Evolutionary conservation across 2,113 vertebrate genomes (phyloP), one percentile per base, ranked within the genome.

Genomic region (Mesitornis unicolor): DNA sequence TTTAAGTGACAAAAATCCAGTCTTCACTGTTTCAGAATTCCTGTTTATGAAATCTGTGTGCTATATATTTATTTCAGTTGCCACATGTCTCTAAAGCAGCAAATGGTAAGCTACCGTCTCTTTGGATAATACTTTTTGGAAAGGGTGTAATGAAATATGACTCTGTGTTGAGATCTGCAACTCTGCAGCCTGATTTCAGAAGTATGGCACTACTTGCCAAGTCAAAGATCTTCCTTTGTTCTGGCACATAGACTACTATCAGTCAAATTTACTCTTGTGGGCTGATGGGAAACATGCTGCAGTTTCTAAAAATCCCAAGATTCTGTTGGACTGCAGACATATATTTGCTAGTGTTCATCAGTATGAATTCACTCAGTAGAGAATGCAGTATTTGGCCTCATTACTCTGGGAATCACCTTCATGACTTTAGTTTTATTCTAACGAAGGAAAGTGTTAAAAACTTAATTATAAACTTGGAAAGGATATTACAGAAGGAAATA

Each of bases 141-240:
- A 82, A 69, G 8, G 2, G 9, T 28, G 1, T 25, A 22, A 35
- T 47, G 15, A 64, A 70, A 22, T 33, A 65, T 0, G 1, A 35
- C 20, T 64, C 9, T 25, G 4, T 65, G 8, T 29, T 71, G 35
- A 73, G 19, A 33, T 35, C 26, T 69, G 8, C 19, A 33, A 45
- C 14, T 75, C 68, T 63, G 8, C 21, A 59, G 33, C 13, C 12
- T 64, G 6, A 0, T 20, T 65, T 69, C 17, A 11, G 12, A 47
- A 38, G 25, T 47, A 18, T 6, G 20, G 7, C 14, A 28, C 4
- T 33, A 9, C 4, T 16, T 42, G 29, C 17, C 16, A 29, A 36
- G 13, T 48, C 11, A 2, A 7, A 90, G 36, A 53, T 51, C 13
- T 71, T 25, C 25, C 7, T 65, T 73, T 74, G 5, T 35, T 7